These are phyloP conservation scores for Sebastes alutus DNA, from an alignment of 2,797 vertebrate species.

Conservation along the genomic window DNA sequence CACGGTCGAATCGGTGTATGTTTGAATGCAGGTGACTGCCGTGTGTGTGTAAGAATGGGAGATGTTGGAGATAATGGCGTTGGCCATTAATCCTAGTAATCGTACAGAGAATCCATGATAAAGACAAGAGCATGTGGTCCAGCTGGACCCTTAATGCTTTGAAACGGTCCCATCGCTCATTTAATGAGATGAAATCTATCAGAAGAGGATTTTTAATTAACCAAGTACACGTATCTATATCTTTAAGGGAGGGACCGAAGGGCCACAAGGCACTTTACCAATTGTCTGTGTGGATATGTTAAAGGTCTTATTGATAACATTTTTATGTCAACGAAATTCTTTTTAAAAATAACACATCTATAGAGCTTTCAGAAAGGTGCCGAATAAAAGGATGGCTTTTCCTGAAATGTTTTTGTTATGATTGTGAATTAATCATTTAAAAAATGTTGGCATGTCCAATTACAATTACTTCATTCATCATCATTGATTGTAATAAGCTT, in stretches of 20 bases:
- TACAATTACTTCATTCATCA: too few species aligned
- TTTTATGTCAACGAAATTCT: too few species aligned
- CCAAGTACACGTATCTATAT: background rate
- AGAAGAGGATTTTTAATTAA: conserved; percentile 2
- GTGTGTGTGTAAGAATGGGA: background rate
- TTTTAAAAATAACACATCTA: too few species aligned
- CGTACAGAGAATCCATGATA: background rate
- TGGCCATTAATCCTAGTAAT: background rate
- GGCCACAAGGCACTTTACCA: background rate
- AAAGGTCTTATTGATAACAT: too few species aligned
- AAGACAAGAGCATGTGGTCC: background rate
- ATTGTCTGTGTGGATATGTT: background rate
- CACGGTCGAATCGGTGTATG: background rate
- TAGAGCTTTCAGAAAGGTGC: too few species aligned
- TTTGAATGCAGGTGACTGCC: background rate
- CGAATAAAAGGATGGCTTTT: too few species aligned
- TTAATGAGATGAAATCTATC: background rate
- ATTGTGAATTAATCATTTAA: too few species aligned
- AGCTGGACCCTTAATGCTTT: background rate
- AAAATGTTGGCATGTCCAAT: too few species aligned
- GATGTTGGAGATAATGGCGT: background rate
- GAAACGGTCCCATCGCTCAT: background rate
- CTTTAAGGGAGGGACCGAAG: background rate
- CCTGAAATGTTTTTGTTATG: too few species aligned
- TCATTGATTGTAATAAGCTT: too few species aligned